phyloP scores from a whole-genome alignment of 2,797 vertebrate genomes.

The Australoheros facetus region DNA sequence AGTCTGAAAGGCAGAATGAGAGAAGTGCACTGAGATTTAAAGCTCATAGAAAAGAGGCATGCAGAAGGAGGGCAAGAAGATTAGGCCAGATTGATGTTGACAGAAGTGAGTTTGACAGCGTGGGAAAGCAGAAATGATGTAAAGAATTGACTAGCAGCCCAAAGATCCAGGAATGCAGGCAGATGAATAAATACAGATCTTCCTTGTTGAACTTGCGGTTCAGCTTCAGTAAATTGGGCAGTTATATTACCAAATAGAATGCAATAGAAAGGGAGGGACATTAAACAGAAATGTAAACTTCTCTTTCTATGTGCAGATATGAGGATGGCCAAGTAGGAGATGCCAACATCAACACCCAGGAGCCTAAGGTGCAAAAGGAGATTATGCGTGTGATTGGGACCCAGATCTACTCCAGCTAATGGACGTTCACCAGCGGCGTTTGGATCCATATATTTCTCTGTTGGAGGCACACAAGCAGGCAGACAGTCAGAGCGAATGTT shows the following conservation, averaged over 20 bases:
- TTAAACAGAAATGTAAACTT: not conserved
- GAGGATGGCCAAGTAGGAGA: slow-evolving; percentile 99
- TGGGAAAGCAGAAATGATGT: not conserved
- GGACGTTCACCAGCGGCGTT: slow-evolving; percentile 30
- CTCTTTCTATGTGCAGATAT: slow-evolving; percentile 82
- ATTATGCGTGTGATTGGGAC: slow-evolving; percentile 99
- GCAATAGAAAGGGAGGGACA: not conserved
- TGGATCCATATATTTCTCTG: slow-evolving; percentile 36
- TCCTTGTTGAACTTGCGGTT: rapidly evolving
- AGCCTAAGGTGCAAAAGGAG: slow-evolving; percentile 99
- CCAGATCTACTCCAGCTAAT: slow-evolving; percentile 98
- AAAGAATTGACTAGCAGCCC: not conserved
- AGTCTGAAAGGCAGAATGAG: not conserved
- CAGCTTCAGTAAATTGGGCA: not conserved
- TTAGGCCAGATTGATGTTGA: not conserved
- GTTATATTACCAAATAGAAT: not conserved
- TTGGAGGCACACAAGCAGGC: slow-evolving; percentile 48
- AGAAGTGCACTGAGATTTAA: rapidly evolving
- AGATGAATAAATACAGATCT: not conserved
- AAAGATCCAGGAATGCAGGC: not conserved
- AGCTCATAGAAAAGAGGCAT: not conserved
- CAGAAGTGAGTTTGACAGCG: not conserved
- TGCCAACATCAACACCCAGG: slow-evolving; percentile 99
- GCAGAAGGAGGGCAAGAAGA: not conserved
- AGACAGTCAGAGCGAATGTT: slow-evolving; percentile 59